Percentiles rank a stretch among this genome's conserved stretches.
These are phyloP conservation scores for Hesperia comma DNA, from an alignment of 2,888 invertebrate species.

Conservation along the genomic window DNA sequence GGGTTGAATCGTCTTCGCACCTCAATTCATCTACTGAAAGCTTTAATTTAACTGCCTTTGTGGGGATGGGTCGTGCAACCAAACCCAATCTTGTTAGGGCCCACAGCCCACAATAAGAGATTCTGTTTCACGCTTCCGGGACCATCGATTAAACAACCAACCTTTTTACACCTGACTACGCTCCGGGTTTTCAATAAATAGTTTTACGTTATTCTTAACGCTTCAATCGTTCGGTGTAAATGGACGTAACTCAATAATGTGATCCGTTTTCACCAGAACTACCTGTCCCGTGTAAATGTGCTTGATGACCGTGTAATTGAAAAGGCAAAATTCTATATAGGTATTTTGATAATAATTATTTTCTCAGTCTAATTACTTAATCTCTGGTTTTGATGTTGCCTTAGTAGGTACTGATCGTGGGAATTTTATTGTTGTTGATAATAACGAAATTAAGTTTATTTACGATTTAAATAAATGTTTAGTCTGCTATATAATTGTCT, in stretches of 20 bases:
- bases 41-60: conserved; percentile 63
- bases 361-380: not conserved
- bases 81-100: conserved; percentile 71
- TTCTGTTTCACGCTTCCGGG: conserved; percentile 73
- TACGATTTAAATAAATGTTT: too few relatives aligned
- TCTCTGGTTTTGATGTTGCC: conserved; percentile 5
- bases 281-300: conserved; percentile 34
- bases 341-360: conserved; percentile 24
- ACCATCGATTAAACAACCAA: conserved; percentile 58
- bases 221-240: conserved; percentile 39
- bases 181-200: conserved; percentile 44
- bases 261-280: conserved; percentile 25
- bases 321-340: conserved; percentile 29
- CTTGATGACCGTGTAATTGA: conserved; percentile 40
- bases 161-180: conserved; percentile 71
- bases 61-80: conserved; percentile 49
- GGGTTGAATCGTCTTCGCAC: conserved; percentile 51
- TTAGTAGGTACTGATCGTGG: conserved; percentile 9
- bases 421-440: not conserved
- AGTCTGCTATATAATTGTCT: too few relatives aligned
- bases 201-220: conserved; percentile 40
- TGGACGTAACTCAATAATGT: conserved; percentile 30
- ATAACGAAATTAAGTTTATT: too few relatives aligned
- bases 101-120: conserved; percentile 60
- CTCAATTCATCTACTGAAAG: conserved; percentile 45